Base-by-base conservation (phyloP, 2,113 vertebrate genomes). In the Clarias gariepinus region DNA sequence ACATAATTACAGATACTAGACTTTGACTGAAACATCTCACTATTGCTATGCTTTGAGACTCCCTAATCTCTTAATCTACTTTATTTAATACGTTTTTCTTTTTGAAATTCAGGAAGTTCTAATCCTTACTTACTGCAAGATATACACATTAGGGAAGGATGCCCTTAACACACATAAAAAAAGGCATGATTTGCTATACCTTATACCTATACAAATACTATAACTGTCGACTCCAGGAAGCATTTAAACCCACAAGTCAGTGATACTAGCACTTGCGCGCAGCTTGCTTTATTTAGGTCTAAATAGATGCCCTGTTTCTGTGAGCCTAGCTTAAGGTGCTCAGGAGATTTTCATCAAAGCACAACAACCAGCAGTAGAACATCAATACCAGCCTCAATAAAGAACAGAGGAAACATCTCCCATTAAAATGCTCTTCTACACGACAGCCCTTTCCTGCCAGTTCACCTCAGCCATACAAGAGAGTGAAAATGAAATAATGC, bases 311-410 rank as follows among this genome's bases (percentile, higher is more conserved):
- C 58, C 52, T 76, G 55, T 60, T 21, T 61, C 36, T 1, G 33
- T 1, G 33, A 85, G 69, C 58, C 85, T 52, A 23, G 3, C 85
- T 84, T 47, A 64, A 74, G 78, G 82, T 77, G 58, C 69, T 57
- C 53, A 19, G 30, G 63, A 86, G 76, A 64, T 60, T 89, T 84
- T 55, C 57, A 64, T 86, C 81, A 71, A 79, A 78, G 82, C 36
- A 81, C 69, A 78, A 79, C 57, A 55, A 87, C 73, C 81, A 69
- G 84, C 52, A 47, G 63, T 28, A 52, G 53, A 41, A 64, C 69
- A 86, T 83, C 86, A 89, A 79, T 84, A 83, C 58, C 81, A 87
- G 58, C 85, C 41, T 28, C 19, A 84, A 82, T 28, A 85, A 85
- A 87, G 85, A 57, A 82, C 71, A 78, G 16, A 78, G 77, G 74